A percentile compares a stretch with the other conserved stretches of the same genome.
Conservation (phyloP, 2,797 vertebrate genomes). For the Anas bahamensis region DNA sequence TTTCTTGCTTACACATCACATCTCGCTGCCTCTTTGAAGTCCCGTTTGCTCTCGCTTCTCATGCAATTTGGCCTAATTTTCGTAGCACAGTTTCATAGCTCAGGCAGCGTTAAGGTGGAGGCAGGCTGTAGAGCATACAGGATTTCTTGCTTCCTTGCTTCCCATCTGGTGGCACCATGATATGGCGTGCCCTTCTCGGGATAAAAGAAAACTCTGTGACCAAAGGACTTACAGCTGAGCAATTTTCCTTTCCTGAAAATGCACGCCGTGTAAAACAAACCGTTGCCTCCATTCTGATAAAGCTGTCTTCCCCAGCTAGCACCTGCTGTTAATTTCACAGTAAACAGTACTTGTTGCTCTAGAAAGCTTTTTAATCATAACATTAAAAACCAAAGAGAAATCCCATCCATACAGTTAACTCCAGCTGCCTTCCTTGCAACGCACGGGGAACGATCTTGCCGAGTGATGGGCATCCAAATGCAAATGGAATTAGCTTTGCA, state of each 20-base stretch:
- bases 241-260: neutral
- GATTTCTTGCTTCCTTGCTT: neutral
- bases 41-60: neutral
- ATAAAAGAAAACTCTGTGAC: neutral
- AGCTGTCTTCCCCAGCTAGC: constrained; percentile 17
- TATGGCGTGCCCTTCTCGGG: rapidly evolving
- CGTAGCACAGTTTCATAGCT: neutral
- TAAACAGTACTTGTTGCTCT: constrained; percentile 68
- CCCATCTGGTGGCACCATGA: neutral
- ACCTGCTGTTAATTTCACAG: constrained; percentile 73
- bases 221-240: neutral
- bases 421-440: constrained; percentile 59
- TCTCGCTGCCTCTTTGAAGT: neutral
- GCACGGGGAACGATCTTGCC: constrained; percentile 61
- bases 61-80: neutral
- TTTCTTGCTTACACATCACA: neutral
- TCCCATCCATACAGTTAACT: constrained; percentile 73
- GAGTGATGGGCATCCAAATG: constrained; percentile 78
- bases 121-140: neutral
- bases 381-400: constrained; percentile 71
- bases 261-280: neutral
- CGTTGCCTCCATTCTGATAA: neutral
- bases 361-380: constrained; percentile 77
- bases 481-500: constrained; percentile 81
- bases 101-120: rapidly evolving